Percentiles rank a stretch among this genome's conserved stretches.
Evolutionary conservation across 2,797 vertebrate genomes (phyloP).

Genomic region (Epinephelus awoara): DNA sequence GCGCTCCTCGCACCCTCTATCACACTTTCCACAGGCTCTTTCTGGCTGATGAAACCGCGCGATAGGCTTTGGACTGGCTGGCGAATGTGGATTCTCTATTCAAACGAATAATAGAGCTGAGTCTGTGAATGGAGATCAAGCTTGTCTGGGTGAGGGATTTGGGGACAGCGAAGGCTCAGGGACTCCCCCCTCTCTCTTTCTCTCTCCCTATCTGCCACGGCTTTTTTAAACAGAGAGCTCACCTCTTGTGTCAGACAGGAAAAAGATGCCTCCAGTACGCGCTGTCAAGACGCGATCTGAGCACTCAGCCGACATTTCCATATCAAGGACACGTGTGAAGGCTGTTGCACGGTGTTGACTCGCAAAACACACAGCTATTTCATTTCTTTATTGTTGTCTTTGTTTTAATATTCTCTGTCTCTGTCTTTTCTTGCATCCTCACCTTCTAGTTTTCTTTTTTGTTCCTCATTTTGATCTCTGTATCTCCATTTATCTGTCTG

Average conservation of each 20-base stretch:
- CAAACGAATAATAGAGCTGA: slow-evolving; percentile 57
- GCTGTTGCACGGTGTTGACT: slow-evolving; percentile 58
- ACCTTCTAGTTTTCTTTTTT: slow-evolving; percentile 6
- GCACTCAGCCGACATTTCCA: slow-evolving; percentile 68
- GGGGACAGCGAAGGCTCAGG: slow-evolving; percentile 58
- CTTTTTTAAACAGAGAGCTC: slow-evolving; percentile 60
- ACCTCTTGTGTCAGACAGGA: slow-evolving; percentile 64
- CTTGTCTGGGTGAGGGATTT: slow-evolving; percentile 74
- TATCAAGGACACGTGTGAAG: slow-evolving; percentile 72
- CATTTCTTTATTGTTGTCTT: slow-evolving; percentile 44
- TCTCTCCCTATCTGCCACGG: slow-evolving; percentile 30
- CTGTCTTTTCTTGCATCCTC: slow-evolving; percentile 24
- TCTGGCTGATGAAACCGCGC: slow-evolving; percentile 56
- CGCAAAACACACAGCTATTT: slow-evolving; percentile 54
- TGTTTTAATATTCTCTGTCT: slow-evolving; percentile 56
- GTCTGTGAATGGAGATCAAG: slow-evolving; percentile 74
- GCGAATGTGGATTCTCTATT: slow-evolving; percentile 57
- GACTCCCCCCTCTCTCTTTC: slow-evolving; percentile 38
- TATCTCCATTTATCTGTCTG: slow-evolving; percentile 31
- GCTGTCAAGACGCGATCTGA: slow-evolving; percentile 71
- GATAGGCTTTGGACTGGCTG: slow-evolving; percentile 41
- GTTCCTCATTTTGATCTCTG: slow-evolving; percentile 29
- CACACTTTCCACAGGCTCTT: slow-evolving; percentile 49
- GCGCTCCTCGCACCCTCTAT: slow-evolving; percentile 25
- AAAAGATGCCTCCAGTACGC: slow-evolving; percentile 57